Base-by-base conservation (phyloP, 2,888 invertebrate species). In the Melangyna quadrimaculata region DNA sequence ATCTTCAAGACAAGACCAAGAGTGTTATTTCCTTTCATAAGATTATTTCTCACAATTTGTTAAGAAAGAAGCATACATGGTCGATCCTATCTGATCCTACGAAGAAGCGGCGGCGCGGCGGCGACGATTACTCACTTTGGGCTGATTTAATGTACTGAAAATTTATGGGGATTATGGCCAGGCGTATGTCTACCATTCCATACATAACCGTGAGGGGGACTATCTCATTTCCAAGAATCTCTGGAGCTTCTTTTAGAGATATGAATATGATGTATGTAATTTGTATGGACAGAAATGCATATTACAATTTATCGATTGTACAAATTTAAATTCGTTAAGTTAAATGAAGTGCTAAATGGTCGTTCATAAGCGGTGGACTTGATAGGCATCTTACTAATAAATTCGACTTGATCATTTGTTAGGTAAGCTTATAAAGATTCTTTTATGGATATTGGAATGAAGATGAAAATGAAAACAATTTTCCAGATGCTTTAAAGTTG, bases 121-220 rank as follows among this genome's bases (percentile, higher is more conserved):
- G n/a, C n/a, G n/a, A 45, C 72, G 72, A 86, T 77, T 80, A 86
- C 67, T 72, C 80, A 72, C 75, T 79, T 75, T 71, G 22, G 53
- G 24, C 65, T 86, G 84, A 86, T 86, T 86, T 86, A 86, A 43
- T 74, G n/a, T 32, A 5, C 32, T 6, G 14, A 35, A 53, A 80
- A 77, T 86, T 80, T 77, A 86, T 80, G 84, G 14, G 74, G 74
- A 57, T 83, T 59, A 74, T 69, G 55, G 10, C 40, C 45, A 40
- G 9, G 40, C 40, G 59, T 35, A 24, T 45, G 35, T 1, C 51
- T 17, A 40, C 77, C 40, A 69, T n/a, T n/a, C n/a, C n/a, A n/a
- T n/a, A n/a, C n/a, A n/a, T 22, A 67, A 77, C n/a, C n/a, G n/a
- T n/a, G n/a, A n/a, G n/a, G n/a, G 65, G 63, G 65, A 70, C 29